phyloP scores from a whole-genome alignment of 2,797 vertebrate genomes.

The Dromococcyx pavoninus region DNA sequence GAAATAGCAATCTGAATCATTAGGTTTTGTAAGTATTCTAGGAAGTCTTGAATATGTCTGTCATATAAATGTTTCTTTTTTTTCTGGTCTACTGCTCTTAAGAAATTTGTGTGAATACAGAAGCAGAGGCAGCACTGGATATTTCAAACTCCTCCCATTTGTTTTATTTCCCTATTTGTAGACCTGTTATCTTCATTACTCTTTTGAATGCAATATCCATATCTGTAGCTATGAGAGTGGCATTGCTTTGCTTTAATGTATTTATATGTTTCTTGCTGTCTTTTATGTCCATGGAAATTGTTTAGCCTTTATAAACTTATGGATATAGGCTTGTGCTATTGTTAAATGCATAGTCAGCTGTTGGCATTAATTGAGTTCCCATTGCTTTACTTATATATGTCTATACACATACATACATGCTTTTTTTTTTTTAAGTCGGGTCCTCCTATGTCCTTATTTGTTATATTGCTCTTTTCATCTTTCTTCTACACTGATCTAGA shows the following conservation, averaged over 20 bases:
- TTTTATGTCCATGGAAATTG: neutral
- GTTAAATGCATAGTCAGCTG: neutral
- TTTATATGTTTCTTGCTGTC: neutral
- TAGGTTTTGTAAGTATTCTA: neutral
- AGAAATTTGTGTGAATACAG: neutral
- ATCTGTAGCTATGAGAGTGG: neutral
- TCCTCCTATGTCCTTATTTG: neutral
- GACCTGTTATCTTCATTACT: neutral
- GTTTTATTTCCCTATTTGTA: neutral
- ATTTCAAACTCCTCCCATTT: neutral
- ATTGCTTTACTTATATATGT: neutral
- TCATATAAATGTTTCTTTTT: neutral
- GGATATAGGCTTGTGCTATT: neutral
- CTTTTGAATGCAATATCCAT: neutral
- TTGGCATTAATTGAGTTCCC: neutral
- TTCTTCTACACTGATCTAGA: neutral
- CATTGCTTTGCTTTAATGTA: neutral
- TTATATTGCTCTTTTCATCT: neutral
- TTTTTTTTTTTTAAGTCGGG: neutral
- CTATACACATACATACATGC: rapidly evolving
- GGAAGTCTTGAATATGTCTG: neutral
- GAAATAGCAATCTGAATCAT: neutral
- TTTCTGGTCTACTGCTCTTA: neutral
- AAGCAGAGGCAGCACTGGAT: neutral
- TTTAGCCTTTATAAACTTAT: neutral